phyloP scores from a whole-genome alignment of 2,888 invertebrate genomes.

The Megamerina dolium region DNA sequence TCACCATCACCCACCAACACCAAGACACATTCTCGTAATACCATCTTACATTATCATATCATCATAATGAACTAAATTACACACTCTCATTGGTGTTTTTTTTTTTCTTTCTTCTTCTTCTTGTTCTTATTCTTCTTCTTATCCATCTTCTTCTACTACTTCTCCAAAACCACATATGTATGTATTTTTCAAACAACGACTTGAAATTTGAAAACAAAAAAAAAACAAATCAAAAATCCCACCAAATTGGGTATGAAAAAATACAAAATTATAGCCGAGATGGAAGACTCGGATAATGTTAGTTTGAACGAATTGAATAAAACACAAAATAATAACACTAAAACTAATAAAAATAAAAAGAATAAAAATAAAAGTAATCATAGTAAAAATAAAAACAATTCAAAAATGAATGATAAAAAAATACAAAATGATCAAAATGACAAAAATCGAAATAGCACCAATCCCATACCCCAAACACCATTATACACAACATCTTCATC shows the following conservation, averaged over 20 bases:
- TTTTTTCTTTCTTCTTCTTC: constrained; percentile 24
- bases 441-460: constrained; percentile 31
- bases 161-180: neutral
- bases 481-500: constrained; percentile 27
- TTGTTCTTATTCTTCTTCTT: too few species aligned
- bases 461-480: constrained; percentile 17
- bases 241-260: too few species aligned
- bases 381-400: constrained; percentile 26
- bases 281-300: constrained; percentile 46
- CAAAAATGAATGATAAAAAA: constrained; percentile 18
- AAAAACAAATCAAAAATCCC: constrained; percentile 27
- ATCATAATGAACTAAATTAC: too few species aligned
- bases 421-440: constrained; percentile 29
- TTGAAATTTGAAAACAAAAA: constrained; percentile 4
- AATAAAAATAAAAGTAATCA: too few species aligned
- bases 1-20: too few species aligned
- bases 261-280: constrained; percentile 43
- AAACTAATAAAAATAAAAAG: constrained; percentile 17
- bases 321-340: constrained; percentile 23
- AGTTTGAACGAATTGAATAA: constrained; percentile 37
- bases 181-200: too few species aligned
- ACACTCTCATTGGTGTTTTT: constrained; percentile 19
- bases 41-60: too few species aligned
- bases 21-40: too few species aligned
- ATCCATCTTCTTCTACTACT: too few species aligned